These are phyloP conservation scores for Ancistrus triradiatus DNA, from an alignment of 2,113 vertebrate genomes.

Conservation along the genomic window DNA sequence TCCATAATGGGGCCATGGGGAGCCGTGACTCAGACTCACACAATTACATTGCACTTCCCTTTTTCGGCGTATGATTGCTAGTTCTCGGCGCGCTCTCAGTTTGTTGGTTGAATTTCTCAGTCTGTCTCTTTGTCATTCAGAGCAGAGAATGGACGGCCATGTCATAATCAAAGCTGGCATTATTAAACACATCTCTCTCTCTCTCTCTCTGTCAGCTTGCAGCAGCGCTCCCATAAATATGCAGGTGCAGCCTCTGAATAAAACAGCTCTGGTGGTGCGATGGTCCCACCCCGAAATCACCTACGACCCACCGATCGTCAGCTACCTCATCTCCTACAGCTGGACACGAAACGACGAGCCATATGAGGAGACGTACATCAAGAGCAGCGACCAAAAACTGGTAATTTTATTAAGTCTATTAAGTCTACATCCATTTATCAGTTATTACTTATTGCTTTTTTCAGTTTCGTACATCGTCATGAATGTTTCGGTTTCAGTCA, in stretches of 20 bases:
- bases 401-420: no score
- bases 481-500: no score
- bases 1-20: slow-evolving; percentile 13
- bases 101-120: not conserved
- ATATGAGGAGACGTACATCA: slow-evolving; percentile 91
- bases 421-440: no score
- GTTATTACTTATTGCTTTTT: no score
- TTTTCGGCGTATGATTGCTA: slow-evolving; percentile 1
- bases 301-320: slow-evolving; percentile 93
- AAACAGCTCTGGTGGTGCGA: slow-evolving; percentile 83
- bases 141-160: not conserved
- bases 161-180: not conserved
- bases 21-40: slow-evolving; percentile 23
- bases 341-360: slow-evolving; percentile 94
- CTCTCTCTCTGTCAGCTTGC: slow-evolving; percentile 70
- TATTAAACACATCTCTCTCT: not conserved
- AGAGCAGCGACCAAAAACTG: slow-evolving; percentile 89
- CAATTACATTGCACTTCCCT: slow-evolving; percentile 11
- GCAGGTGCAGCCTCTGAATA: slow-evolving; percentile 92
- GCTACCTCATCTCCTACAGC: slow-evolving; percentile 95
- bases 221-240: slow-evolving; percentile 93
- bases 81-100: not conserved
- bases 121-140: slow-evolving; percentile 1
- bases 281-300: slow-evolving; percentile 86
- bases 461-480: no score